Conservation (phyloP, 2,888 invertebrate species). For the Andricus quercusramuli region DNA sequence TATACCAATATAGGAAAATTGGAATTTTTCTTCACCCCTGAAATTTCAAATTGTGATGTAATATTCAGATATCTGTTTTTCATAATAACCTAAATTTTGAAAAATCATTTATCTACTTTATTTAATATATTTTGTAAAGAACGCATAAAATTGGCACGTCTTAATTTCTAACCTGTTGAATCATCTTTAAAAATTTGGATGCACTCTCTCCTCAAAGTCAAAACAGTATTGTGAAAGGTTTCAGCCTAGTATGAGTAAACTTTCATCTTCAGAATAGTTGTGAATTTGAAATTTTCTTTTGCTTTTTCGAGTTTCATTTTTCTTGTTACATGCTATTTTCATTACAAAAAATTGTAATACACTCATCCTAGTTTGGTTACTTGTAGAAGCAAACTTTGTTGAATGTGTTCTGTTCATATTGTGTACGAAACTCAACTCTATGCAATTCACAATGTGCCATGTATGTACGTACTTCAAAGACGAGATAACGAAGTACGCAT, state of each 20-base stretch:
- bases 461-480: conserved; percentile 38
- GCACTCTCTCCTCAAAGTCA: not conserved
- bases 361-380: not conserved
- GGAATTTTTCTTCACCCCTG: no score
- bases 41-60: no score
- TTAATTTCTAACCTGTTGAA: no score
- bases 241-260: not conserved
- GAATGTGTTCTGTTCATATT: not conserved
- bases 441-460: conserved; percentile 20
- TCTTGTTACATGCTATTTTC: not conserved
- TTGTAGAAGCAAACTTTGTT: not conserved
- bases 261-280: not conserved
- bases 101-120: no score
- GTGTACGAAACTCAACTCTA: not conserved
- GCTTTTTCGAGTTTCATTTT: not conserved
- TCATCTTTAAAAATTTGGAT: not conserved
- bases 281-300: not conserved
- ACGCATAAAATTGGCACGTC: no score
- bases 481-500: conserved; percentile 64
- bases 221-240: not conserved
- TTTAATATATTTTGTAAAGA: no score
- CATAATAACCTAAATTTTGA: no score
- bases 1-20: no score
- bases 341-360: not conserved
- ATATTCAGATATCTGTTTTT: no score